A percentile compares a stretch with the other conserved stretches of the same genome.
These are phyloP conservation scores for Labia minor DNA, from an alignment of 2,888 invertebrate genomes.

Conservation along the genomic window DNA sequence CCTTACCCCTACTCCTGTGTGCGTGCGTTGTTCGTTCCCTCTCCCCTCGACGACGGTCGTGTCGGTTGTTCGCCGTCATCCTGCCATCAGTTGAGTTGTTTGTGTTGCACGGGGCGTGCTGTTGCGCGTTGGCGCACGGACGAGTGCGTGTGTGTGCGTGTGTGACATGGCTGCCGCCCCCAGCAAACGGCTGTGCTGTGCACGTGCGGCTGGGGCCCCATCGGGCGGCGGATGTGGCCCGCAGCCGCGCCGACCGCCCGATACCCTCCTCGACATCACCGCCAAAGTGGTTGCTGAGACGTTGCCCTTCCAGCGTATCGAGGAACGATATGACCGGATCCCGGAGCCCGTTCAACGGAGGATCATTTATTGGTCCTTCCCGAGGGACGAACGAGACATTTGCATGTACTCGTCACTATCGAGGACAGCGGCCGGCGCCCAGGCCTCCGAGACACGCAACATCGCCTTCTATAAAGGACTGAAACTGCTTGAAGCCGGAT, in stretches of 20 bases:
- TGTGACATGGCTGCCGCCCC: background rate
- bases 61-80: no score
- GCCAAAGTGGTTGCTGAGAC: conserved; percentile 74
- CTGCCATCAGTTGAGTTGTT: no score
- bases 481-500: conserved; percentile 68
- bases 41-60: no score
- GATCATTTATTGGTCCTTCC: conserved; percentile 83
- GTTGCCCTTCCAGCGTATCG: conserved; percentile 76
- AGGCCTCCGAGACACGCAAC: conserved; percentile 54
- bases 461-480: conserved; percentile 78
- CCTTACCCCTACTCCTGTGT: no score
- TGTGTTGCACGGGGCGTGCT: no score
- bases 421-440: conserved; percentile 41
- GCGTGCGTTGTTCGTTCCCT: no score
- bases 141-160: conserved; percentile 1
- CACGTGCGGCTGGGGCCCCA: background rate
- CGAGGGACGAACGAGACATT: conserved; percentile 75
- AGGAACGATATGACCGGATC: conserved; percentile 75
- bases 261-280: conserved; percentile 69
- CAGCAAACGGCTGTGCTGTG: background rate
- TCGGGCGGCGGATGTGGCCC: conserved; percentile 24
- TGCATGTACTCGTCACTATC: conserved; percentile 79
- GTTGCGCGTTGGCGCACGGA: no score
- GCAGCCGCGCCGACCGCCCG: conserved; percentile 37
- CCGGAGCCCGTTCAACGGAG: conserved; percentile 80